These are phyloP conservation scores for Gambusia affinis DNA, from an alignment of 2,113 vertebrate genomes.

Conservation along the genomic window DNA sequence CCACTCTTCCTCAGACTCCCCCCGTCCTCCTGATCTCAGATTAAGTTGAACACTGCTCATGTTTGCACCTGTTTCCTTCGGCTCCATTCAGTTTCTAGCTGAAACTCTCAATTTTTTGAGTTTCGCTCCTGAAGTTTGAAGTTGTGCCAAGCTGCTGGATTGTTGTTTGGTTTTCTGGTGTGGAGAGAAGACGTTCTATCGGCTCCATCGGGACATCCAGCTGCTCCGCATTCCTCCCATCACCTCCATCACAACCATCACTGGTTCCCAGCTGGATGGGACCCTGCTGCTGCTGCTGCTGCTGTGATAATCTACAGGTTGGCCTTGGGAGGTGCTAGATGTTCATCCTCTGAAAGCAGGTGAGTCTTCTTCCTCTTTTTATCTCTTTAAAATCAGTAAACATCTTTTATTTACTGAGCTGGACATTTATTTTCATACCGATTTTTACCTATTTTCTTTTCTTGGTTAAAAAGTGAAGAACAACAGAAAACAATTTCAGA, in stretches of 20 bases:
- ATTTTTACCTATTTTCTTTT: too few species aligned
- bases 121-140: conserved; percentile 4
- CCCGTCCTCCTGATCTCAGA: conserved; percentile 72
- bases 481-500: too few species aligned
- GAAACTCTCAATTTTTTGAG: conserved; percentile 33
- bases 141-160: conserved; percentile 34
- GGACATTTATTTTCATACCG: too few species aligned
- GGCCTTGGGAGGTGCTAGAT: conserved; percentile 73
- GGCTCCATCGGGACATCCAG: conserved; percentile 24
- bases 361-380: conserved; percentile 49
- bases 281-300: conserved; percentile 38
- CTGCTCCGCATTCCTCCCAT: conserved; percentile 9
- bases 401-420: background rate
- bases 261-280: conserved; percentile 74
- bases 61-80: conserved; percentile 67
- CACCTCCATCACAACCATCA: conserved; percentile 33
- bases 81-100: conserved; percentile 38
- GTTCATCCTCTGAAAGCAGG: conserved; percentile 78
- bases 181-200: conserved; percentile 30
- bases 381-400: background rate
- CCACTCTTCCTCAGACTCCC: conserved; percentile 50
- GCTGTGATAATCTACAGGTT: conserved; percentile 69
- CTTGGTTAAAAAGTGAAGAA: too few species aligned
- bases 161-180: conserved; percentile 30
- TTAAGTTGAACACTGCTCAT: conserved; percentile 79